A percentile compares a stretch with the other conserved stretches of the same genome.
Conservation (phyloP, 2,888 invertebrate genomes). For the Mamestra brassicae region DNA sequence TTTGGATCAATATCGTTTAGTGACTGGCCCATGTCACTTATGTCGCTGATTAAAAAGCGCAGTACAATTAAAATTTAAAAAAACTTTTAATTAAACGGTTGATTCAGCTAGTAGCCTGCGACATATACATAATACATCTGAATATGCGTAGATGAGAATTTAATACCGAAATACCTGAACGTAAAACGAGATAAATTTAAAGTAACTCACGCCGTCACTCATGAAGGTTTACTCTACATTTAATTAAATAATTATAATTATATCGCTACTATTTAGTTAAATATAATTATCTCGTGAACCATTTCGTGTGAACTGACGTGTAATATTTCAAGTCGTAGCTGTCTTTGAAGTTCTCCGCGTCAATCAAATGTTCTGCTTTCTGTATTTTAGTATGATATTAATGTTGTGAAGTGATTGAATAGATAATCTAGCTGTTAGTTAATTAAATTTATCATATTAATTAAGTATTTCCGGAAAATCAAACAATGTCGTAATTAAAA, state of each 20-base stretch:
- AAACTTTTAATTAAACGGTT: no score
- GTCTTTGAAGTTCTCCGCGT: slow-evolving; percentile 50
- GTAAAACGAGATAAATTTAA: neutral
- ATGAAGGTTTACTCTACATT: slow-evolving; percentile 1
- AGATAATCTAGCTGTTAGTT: slow-evolving; percentile 2
- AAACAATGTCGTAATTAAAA: no score
- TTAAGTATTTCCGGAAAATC: neutral
- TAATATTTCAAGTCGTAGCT: slow-evolving; percentile 35
- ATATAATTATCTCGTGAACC: neutral
- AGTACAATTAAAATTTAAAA: no score
- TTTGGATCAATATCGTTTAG: no score
- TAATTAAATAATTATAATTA: neutral
- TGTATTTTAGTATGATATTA: slow-evolving; percentile 15
- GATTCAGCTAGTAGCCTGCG: no score
- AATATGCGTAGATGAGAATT: no score
- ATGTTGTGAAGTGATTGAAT: slow-evolving; percentile 2
- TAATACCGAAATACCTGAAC: neutral
- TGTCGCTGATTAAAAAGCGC: no score
- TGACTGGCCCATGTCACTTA: no score
- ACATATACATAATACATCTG: no score
- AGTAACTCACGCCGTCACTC: neutral
- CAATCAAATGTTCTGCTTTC: slow-evolving; percentile 35
- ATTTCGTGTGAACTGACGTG: slow-evolving; percentile 16
- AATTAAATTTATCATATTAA: neutral
- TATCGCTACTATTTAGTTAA: neutral